These are phyloP conservation scores for Myotis vivesi DNA, from an alignment of 2,797 vertebrate genomes.

Conservation along the genomic window DNA sequence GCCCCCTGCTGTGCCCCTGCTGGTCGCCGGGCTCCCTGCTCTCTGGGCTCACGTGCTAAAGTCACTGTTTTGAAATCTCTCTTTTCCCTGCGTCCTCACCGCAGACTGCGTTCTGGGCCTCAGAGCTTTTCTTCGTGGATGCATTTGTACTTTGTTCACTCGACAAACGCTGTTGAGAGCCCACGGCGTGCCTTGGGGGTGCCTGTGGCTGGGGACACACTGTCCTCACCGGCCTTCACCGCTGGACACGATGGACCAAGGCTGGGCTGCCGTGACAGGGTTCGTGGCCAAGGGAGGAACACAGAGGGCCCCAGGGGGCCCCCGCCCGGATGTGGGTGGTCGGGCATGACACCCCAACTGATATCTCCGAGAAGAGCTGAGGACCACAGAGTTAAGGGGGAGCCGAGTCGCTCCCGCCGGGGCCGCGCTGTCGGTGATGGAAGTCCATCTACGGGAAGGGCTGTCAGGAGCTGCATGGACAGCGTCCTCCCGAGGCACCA, in stretches of 20 bases:
- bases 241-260: rapidly evolving
- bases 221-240: neutral
- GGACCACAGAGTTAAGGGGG: rapidly evolving
- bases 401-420: too few species aligned
- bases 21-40: rapidly evolving
- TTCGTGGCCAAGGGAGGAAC: rapidly evolving
- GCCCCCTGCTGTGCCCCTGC: rapidly evolving
- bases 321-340: rapidly evolving
- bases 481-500: neutral
- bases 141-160: neutral
- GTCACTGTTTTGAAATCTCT: neutral
- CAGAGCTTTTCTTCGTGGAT: neutral
- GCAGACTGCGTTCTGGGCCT: neutral
- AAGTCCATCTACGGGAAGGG: neutral
- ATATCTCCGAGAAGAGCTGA: too few species aligned
- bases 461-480: neutral
- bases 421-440: rapidly evolving
- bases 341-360: neutral
- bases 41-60: rapidly evolving
- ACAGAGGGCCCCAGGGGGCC: rapidly evolving
- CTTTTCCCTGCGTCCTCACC: neutral
- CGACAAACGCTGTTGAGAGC: neutral
- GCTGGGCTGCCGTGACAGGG: rapidly evolving
- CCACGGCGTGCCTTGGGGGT: neutral
- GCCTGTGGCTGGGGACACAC: neutral